Evolutionary conservation across 2,797 vertebrate genomes (phyloP).

Genomic region (Chelon auratus): DNA sequence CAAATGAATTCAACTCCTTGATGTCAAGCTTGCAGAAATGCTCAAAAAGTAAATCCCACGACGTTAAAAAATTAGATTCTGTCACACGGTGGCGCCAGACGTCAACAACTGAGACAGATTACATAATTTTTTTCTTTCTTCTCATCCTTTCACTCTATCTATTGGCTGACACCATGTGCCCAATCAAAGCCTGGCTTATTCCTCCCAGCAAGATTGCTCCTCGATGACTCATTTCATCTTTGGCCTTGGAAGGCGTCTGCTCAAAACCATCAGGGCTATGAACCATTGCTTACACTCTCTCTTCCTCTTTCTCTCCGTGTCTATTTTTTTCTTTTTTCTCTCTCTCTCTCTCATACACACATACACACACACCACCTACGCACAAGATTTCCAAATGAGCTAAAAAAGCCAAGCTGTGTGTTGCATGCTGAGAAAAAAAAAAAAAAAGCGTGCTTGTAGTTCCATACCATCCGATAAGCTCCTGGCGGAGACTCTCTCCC

Average conservation of each 20-base stretch:
- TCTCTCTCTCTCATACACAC: background rate
- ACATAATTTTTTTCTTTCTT: conserved; percentile 36
- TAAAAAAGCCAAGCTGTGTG: conserved; percentile 66
- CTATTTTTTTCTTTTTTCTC: conserved; percentile 6
- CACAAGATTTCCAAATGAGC: conserved; percentile 69
- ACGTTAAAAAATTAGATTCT: conserved; percentile 4
- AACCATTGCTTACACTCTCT: conserved; percentile 68
- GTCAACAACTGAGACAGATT: conserved; percentile 50
- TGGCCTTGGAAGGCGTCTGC: conserved; percentile 73
- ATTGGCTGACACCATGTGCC: conserved; percentile 43
- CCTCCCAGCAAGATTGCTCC: conserved; percentile 59
- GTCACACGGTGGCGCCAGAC: conserved; percentile 73
- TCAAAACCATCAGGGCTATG: conserved; percentile 72
- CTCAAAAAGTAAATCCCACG: background rate
- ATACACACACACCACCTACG: conserved; percentile 66
- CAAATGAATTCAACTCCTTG: background rate
- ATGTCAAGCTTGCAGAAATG: background rate
- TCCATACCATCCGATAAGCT: conserved; percentile 66
- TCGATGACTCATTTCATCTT: conserved; percentile 77
- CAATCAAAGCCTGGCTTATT: conserved; percentile 47
- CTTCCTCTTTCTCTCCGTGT: conserved; percentile 28
- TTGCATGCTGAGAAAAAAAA: conserved; percentile 50
- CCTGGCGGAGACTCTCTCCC: conserved; percentile 57
- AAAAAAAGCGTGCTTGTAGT: conserved; percentile 45
- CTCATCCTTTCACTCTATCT: conserved; percentile 44